phyloP scores from a whole-genome alignment of 2,797 vertebrate genomes.

The Premnoplex brunnescens region DNA sequence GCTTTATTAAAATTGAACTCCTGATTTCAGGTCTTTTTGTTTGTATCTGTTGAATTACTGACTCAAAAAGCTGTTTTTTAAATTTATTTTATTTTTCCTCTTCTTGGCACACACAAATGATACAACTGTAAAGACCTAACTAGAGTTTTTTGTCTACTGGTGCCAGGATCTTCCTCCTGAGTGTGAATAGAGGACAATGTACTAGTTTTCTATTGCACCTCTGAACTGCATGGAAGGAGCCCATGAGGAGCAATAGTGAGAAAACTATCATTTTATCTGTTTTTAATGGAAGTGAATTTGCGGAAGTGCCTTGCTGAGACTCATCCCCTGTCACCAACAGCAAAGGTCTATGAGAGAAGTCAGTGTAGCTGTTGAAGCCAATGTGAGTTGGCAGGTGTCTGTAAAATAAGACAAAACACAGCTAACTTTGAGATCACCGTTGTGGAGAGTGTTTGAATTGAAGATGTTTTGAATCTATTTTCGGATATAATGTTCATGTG shows the following conservation, averaged over 20 bases:
- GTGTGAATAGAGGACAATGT: not conserved
- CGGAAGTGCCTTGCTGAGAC: not conserved
- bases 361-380: not conserved
- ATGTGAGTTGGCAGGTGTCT: not conserved
- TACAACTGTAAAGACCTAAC: not conserved
- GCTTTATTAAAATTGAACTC: not conserved
- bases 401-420: not conserved
- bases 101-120: not conserved
- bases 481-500: not conserved
- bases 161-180: not conserved
- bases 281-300: not conserved
- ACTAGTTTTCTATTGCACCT: not conserved
- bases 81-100: not conserved
- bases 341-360: not conserved
- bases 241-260: not conserved
- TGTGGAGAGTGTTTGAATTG: not conserved
- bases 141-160: not conserved
- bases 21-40: not conserved
- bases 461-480: not conserved
- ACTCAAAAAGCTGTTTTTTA: not conserved
- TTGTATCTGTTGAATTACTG: not conserved
- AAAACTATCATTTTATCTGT: not conserved
- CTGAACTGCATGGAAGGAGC: not conserved
- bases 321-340: too few species aligned
- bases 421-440: not conserved